phyloP scores from a whole-genome alignment of 2,888 invertebrate species.

The Microctonus hyperodae region DNA sequence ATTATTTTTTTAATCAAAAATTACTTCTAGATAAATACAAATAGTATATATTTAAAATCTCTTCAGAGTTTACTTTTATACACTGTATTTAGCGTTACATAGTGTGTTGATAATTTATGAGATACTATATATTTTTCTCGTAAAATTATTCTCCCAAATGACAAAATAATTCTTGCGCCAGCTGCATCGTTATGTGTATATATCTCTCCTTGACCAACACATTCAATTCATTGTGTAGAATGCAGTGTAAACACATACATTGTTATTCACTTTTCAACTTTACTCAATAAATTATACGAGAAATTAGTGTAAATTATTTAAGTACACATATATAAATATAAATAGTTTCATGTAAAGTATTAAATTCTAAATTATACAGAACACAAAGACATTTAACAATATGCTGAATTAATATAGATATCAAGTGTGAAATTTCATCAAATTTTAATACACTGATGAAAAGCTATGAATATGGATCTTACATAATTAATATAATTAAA shows the following conservation, averaged over 20 bases:
- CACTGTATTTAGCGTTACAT: conserved; percentile 15
- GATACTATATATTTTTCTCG: conserved; percentile 30
- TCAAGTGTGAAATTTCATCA: too few species aligned
- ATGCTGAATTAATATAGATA: too few species aligned
- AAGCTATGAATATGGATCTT: too few species aligned
- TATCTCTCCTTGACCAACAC: neutral
- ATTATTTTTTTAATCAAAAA: too few species aligned
- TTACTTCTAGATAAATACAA: neutral
- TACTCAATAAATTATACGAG: too few species aligned
- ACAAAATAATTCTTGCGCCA: conserved; percentile 42
- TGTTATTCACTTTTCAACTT: neutral
- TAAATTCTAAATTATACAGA: too few species aligned
- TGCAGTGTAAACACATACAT: neutral
- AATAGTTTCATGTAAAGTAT: too few species aligned
- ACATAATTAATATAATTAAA: too few species aligned
- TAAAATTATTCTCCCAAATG: conserved; percentile 41
- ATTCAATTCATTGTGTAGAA: neutral
- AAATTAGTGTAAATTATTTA: too few species aligned
- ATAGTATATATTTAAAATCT: neutral
- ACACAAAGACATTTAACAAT: too few species aligned
- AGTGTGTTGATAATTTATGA: conserved; percentile 35
- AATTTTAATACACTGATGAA: too few species aligned
- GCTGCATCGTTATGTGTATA: conserved; percentile 25
- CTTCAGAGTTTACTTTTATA: conserved; percentile 10
- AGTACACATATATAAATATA: too few species aligned